A percentile compares a stretch with the other conserved stretches of the same genome.
These are phyloP conservation scores for Diacarnus erythraeanus DNA, from an alignment of 37 sponge, comb jelly and placozoan species.

Conservation along the genomic window DNA sequence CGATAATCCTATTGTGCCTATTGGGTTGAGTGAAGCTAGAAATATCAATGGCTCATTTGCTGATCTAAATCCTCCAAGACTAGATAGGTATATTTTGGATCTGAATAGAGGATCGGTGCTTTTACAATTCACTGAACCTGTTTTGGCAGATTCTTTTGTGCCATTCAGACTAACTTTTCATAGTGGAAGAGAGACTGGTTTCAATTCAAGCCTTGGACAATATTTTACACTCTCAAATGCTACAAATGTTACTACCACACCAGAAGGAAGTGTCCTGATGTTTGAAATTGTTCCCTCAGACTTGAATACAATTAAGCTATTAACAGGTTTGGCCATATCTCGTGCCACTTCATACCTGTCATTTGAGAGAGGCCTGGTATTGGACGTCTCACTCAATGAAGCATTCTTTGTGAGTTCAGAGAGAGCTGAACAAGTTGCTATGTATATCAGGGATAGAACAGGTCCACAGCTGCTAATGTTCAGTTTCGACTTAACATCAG, in stretches of 20 bases:
- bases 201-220: conserved; percentile 40
- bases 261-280: conserved; percentile 13
- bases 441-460: conserved; percentile 59
- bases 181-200: conserved; percentile 27
- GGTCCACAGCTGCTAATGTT: conserved; percentile 63
- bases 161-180: conserved; percentile 56
- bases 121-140: conserved; percentile 73
- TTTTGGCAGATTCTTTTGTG: conserved; percentile 35
- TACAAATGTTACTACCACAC: background rate
- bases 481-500: conserved; percentile 53
- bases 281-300: conserved; percentile 58
- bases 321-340: conserved; percentile 56
- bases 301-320: conserved; percentile 69
- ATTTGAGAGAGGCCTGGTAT: conserved; percentile 53
- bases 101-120: conserved; percentile 54
- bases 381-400: conserved; percentile 74
- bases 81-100: conserved; percentile 49
- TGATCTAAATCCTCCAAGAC: conserved; percentile 76
- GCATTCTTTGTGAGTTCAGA: conserved; percentile 44
- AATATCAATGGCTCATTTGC: conserved; percentile 59
- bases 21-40: conserved; percentile 21
- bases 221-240: conserved; percentile 55
- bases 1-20: conserved; percentile 53
- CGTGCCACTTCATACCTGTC: conserved; percentile 62
- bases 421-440: conserved; percentile 12